Evolutionary conservation across 2,888 invertebrate species (phyloP).

Genomic region (Lapara coniferarum): DNA sequence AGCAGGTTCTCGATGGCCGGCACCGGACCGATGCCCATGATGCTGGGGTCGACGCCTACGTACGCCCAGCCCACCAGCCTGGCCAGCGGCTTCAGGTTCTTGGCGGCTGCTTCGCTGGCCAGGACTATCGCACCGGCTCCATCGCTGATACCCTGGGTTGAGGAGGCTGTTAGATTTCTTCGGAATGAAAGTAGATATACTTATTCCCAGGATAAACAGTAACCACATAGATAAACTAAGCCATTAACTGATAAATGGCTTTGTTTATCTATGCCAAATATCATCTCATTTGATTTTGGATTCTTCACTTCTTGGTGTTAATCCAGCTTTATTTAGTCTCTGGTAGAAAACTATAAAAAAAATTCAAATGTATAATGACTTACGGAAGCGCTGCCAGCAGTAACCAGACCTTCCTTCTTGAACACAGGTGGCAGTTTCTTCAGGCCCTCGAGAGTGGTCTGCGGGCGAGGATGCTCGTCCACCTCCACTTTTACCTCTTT

Average conservation of each 20-base stretch:
- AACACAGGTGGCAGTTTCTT: slow-evolving; percentile 94
- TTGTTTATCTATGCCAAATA: not conserved
- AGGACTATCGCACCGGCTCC: slow-evolving; percentile 97
- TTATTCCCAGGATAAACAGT: no score
- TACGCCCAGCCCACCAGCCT: slow-evolving; percentile 95
- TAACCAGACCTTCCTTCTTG: slow-evolving; percentile 96
- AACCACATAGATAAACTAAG: no score
- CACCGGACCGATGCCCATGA: slow-evolving; percentile 99
- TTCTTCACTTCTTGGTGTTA: no score
- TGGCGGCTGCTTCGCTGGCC: slow-evolving; percentile 95
- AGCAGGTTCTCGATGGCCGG: slow-evolving; percentile 95
- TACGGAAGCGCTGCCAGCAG: slow-evolving; percentile 97
- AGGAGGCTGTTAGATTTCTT: not conserved
- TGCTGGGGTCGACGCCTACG: slow-evolving; percentile 97
- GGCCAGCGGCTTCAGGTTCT: slow-evolving; percentile 94
- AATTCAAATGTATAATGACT: slow-evolving; percentile 48
- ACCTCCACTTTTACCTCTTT: slow-evolving; percentile 89
- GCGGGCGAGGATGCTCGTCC: slow-evolving; percentile 97
- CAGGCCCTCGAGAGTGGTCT: slow-evolving; percentile 93
- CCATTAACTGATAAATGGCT: no score
- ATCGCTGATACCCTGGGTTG: slow-evolving; percentile 94
- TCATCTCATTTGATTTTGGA: no score
- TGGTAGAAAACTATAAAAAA: not conserved
- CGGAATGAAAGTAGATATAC: no score
- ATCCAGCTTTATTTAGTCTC: no score